phyloP scores from a whole-genome alignment of 2,797 vertebrate species.

The Cercopithecus hamlyni region DNA sequence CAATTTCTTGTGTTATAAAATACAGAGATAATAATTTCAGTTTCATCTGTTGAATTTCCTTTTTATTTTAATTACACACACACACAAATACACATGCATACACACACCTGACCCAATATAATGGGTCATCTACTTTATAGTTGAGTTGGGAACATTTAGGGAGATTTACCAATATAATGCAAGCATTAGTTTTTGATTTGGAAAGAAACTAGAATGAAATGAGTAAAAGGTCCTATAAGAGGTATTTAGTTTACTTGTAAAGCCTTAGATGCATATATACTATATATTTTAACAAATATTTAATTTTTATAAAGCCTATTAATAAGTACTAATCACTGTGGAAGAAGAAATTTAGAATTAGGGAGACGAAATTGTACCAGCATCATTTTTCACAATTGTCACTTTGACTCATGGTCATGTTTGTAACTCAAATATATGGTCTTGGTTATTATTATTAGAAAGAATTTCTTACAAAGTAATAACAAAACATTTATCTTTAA shows the following conservation, averaged over 20 bases:
- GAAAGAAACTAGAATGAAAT: neutral
- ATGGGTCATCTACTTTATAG: too few relatives aligned
- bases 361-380: neutral
- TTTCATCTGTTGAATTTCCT: neutral
- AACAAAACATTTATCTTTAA: neutral
- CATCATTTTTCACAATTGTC: neutral
- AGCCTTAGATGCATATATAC: neutral
- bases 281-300: neutral
- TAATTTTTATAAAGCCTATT: neutral
- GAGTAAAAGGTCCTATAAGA: neutral
- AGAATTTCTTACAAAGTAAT: neutral
- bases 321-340: neutral
- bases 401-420: neutral
- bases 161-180: neutral
- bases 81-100: neutral
- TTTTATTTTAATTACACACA: neutral
- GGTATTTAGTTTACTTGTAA: neutral
- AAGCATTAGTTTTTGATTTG: neutral
- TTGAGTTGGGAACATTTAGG: neutral
- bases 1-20: neutral
- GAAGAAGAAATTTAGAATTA: neutral
- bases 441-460: neutral
- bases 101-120: neutral
- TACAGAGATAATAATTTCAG: neutral
- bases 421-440: neutral